Percentiles rank a stretch among this genome's conserved stretches.
phyloP scores from a whole-genome alignment of 2,113 vertebrate species.

The Mirza zaza region DNA sequence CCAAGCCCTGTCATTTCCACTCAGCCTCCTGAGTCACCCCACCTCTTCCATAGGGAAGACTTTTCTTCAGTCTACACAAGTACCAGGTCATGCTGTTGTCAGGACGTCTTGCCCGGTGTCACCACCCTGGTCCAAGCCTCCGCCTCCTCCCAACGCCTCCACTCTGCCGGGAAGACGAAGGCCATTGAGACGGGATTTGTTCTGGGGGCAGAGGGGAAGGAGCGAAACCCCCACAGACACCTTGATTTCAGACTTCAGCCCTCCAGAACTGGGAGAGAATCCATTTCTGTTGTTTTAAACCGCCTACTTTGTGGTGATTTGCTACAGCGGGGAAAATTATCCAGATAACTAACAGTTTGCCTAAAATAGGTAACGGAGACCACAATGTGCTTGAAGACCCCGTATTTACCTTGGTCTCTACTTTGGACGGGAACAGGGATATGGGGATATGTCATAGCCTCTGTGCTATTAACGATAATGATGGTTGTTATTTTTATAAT shows the following conservation, averaged over 20 bases:
- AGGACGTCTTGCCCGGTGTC: not conserved
- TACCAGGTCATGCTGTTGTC: not conserved
- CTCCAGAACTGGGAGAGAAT: not conserved
- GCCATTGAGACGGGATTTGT: not conserved
- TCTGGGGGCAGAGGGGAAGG: not conserved
- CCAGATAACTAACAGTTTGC: not conserved
- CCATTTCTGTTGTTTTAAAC: not conserved
- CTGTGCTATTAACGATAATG: not conserved
- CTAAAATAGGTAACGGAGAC: slow-evolving; percentile 28
- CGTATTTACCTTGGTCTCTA: not conserved
- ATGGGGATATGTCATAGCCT: not conserved
- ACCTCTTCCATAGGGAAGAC: not conserved
- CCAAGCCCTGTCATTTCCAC: slow-evolving; percentile 33
- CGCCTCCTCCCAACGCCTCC: not conserved
- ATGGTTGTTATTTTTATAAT: not conserved
- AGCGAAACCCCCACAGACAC: not conserved
- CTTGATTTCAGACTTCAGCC: not conserved
- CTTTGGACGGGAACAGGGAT: not conserved
- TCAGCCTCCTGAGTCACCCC: not conserved
- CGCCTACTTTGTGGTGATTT: not conserved
- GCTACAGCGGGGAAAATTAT: not conserved
- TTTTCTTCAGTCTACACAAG: not conserved
- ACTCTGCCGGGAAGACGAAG: not conserved
- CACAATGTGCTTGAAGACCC: not conserved
- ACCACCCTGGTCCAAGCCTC: not conserved